Evolutionary conservation across 2,113 vertebrate species (phyloP).

Genomic region (Caracal caracal): DNA sequence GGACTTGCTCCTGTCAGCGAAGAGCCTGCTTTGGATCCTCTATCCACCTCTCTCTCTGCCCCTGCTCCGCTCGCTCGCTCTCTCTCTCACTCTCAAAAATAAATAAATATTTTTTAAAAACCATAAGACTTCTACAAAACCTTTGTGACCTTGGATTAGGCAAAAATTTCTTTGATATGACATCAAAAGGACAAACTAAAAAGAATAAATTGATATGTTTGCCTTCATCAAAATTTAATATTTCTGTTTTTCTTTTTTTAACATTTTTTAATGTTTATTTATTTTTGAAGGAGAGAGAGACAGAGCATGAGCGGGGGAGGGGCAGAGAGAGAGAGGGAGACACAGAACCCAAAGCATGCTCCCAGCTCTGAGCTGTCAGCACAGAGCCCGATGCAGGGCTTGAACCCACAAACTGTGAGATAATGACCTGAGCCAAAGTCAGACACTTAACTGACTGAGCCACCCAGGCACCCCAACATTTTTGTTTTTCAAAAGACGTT

Average conservation of each 20-base stretch:
- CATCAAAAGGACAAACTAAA: neutral
- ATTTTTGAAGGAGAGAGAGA: neutral
- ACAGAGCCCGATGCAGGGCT: neutral
- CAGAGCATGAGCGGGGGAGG: neutral
- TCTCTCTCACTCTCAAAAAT: no score
- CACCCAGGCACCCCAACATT: neutral
- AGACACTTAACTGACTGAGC: neutral
- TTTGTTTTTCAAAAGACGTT: neutral
- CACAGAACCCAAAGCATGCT: neutral
- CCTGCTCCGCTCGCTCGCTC: no score
- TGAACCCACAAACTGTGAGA: neutral
- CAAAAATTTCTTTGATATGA: neutral
- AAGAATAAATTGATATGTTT: neutral
- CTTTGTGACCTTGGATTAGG: slow-evolving; percentile 21
- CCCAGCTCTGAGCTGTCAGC: neutral
- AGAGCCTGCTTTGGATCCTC: no score
- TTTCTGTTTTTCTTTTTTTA: neutral
- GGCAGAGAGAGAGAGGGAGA: neutral
- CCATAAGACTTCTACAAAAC: neutral
- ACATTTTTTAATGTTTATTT: neutral
- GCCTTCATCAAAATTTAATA: neutral
- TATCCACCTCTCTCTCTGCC: no score
- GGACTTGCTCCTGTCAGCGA: no score
- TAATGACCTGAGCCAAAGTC: neutral
- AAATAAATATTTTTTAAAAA: neutral